A percentile compares a stretch with the other conserved stretches of the same genome.
These are phyloP conservation scores for Pseudomyrmex gracilis DNA, from an alignment of 1,140 invertebrate genomes.

Conservation along the genomic window DNA sequence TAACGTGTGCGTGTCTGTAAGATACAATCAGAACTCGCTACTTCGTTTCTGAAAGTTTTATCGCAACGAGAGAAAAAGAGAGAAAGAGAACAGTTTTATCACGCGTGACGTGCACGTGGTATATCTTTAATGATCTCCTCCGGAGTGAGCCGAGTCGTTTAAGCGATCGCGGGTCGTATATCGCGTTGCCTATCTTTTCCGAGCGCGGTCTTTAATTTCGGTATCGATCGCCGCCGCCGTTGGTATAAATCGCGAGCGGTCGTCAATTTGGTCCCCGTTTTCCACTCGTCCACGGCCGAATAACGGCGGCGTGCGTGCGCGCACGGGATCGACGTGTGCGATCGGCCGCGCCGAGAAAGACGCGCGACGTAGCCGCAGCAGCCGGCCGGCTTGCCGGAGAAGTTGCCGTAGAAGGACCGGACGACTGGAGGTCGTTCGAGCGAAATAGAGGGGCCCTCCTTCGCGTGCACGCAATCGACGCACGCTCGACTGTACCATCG, in stretches of 20 bases:
- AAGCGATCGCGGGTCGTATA: neutral
- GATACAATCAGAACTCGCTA: too few species aligned
- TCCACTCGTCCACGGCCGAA: conserved; percentile 11
- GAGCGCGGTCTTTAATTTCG: conserved; percentile 53
- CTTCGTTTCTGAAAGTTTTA: too few species aligned
- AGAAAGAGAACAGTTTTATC: neutral
- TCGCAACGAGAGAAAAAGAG: too few species aligned
- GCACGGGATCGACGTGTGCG: conserved; percentile 62
- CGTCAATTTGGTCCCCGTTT: conserved; percentile 55
- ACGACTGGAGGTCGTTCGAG: conserved; percentile 75
- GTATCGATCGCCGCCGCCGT: conserved; percentile 29
- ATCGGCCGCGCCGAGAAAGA: conserved; percentile 58
- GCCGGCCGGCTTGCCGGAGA: conserved; percentile 24
- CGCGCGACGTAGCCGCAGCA: conserved; percentile 54
- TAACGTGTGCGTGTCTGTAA: too few species aligned
- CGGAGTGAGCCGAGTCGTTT: conserved; percentile 3
- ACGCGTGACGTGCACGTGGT: neutral
- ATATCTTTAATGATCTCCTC: conserved; percentile 27
- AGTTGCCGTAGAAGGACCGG: conserved; percentile 84
- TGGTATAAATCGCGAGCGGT: conserved; percentile 12
- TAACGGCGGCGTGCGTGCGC: conserved; percentile 39
- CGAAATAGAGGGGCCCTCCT: conserved; percentile 69
- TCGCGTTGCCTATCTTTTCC: conserved; percentile 14
- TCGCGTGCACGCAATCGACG: too few species aligned
- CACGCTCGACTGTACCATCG: conserved; percentile 59